phyloP scores from a whole-genome alignment of 1,140 invertebrate species.

The Stegodyphus dumicola region DNA sequence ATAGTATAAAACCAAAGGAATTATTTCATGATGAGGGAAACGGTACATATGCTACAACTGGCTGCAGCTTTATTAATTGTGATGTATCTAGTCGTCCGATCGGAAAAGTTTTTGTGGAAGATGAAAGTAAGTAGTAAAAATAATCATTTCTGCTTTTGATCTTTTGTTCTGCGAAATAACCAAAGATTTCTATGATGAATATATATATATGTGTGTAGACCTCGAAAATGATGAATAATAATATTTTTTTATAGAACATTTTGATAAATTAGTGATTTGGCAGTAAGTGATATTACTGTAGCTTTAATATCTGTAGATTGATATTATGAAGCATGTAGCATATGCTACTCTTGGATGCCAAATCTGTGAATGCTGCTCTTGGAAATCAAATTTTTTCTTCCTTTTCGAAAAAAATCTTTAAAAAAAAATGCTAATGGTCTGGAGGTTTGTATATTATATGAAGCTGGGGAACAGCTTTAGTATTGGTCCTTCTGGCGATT shows the following conservation, averaged over 20 bases:
- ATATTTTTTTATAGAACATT: neutral
- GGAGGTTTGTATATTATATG: too few species aligned
- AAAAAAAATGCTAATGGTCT: too few species aligned
- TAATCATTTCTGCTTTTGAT: neutral
- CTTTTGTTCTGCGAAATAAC: neutral
- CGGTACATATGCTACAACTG: neutral
- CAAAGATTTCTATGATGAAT: neutral
- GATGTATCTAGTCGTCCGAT: slow-evolving; percentile 34
- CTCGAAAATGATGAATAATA: neutral
- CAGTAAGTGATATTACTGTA: too few species aligned
- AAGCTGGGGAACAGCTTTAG: too few species aligned
- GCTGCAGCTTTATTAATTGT: slow-evolving; percentile 39
- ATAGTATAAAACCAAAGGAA: neutral
- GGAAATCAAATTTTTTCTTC: too few species aligned
- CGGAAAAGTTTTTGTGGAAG: slow-evolving; percentile 46
- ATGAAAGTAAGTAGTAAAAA: slow-evolving; percentile 29
- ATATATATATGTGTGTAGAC: neutral
- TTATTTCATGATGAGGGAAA: neutral
- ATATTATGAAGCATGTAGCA: too few species aligned
- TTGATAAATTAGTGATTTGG: neutral
- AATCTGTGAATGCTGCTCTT: too few species aligned
- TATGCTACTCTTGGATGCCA: too few species aligned
- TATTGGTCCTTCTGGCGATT: too few species aligned
- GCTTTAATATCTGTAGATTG: too few species aligned
- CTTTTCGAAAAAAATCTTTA: too few species aligned